Conservation (phyloP, 1,140 invertebrate genomes). For the Ceratosolen solmsi region DNA sequence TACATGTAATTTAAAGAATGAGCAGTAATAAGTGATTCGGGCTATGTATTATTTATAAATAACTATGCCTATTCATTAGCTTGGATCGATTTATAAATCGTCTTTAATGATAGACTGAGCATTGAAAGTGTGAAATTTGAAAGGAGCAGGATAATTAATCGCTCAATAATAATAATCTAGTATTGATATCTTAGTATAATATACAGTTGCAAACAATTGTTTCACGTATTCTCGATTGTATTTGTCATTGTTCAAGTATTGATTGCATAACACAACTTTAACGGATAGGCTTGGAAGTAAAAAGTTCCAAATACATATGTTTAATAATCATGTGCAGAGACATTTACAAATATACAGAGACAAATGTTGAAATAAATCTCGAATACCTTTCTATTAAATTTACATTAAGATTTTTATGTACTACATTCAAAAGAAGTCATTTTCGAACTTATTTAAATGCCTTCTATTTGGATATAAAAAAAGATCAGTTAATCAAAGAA, state of each 20-base stretch:
- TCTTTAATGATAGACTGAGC: too few species aligned
- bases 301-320: neutral
- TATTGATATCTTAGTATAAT: too few species aligned
- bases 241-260: neutral
- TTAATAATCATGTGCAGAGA: conserved; percentile 15
- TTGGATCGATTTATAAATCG: too few species aligned
- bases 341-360: neutral
- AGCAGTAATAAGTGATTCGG: too few species aligned
- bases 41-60: too few species aligned
- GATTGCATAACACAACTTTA: neutral
- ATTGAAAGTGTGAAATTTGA: too few species aligned
- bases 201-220: too few species aligned
- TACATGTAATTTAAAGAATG: too few species aligned
- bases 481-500: neutral
- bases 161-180: too few species aligned
- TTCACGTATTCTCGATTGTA: neutral
- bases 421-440: neutral
- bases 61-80: too few species aligned
- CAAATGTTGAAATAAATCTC: conserved; percentile 15
- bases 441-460: neutral
- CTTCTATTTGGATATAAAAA: neutral
- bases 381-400: neutral
- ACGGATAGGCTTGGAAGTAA: neutral
- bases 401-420: too few species aligned
- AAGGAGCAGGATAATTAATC: too few species aligned